phyloP scores from a whole-genome alignment of 2,888 invertebrate genomes.

The Tridacna gigas region DNA sequence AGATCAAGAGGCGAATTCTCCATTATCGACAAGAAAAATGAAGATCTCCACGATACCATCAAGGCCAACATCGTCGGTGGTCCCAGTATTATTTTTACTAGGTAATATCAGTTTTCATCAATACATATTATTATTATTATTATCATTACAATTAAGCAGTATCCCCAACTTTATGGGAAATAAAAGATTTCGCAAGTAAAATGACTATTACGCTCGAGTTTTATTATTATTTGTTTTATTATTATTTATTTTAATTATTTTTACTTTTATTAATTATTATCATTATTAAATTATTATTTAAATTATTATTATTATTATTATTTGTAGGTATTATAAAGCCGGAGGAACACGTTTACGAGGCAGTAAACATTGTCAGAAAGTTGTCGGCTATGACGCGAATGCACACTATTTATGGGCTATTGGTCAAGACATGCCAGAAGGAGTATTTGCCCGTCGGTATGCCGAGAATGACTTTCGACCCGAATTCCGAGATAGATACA shows the following conservation, averaged over 20 bases:
- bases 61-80: conserved; percentile 45
- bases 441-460: conserved; percentile 23
- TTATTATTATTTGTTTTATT: not conserved
- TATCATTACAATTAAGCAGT: no score
- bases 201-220: not conserved
- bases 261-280: not conserved
- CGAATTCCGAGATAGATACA: conserved; percentile 27
- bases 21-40: conserved; percentile 26
- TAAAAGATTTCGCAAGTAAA: no score
- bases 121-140: not conserved
- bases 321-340: not conserved
- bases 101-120: conserved; percentile 1
- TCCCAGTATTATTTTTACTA: conserved; percentile 42
- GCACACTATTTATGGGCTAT: conserved; percentile 34
- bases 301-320: not conserved
- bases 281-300: no score
- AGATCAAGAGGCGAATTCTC: conserved; percentile 33
- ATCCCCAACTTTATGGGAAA: no score
- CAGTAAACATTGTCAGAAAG: conserved; percentile 17
- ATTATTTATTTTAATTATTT: not conserved
- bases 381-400: conserved; percentile 40
- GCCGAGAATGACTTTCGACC: conserved; percentile 40
- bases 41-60: conserved; percentile 29
- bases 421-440: conserved; percentile 45
- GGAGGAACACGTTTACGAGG: conserved; percentile 25